phyloP scores from a whole-genome alignment of 2,888 invertebrate species.

The Eupithecia subfuscata region DNA sequence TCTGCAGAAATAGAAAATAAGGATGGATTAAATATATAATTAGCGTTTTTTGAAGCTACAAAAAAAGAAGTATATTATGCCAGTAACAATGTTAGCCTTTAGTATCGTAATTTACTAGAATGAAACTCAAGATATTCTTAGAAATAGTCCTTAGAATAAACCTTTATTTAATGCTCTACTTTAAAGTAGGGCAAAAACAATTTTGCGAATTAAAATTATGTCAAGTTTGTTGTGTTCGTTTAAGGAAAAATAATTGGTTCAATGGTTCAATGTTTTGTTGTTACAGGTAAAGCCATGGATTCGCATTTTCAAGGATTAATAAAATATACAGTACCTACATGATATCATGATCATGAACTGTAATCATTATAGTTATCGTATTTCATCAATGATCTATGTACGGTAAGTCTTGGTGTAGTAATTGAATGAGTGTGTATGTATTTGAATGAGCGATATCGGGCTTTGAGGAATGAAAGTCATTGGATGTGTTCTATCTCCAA shows the following conservation, averaged over 20 bases:
- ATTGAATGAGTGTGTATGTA: too few species aligned
- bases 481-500: too few species aligned
- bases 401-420: not conserved
- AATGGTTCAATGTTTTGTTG: conserved; percentile 28
- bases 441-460: too few species aligned
- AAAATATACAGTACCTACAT: not conserved
- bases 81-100: too few species aligned
- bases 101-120: too few species aligned
- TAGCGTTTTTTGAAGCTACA: too few species aligned
- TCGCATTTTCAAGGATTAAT: not conserved
- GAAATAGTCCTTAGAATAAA: not conserved
- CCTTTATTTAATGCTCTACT: conserved; percentile 41
- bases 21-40: too few species aligned
- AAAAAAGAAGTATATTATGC: too few species aligned
- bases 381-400: too few species aligned
- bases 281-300: conserved; percentile 33
- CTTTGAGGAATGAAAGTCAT: too few species aligned
- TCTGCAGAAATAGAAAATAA: too few species aligned
- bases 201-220: conserved; percentile 34
- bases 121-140: not conserved
- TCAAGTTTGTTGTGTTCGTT: conserved; percentile 31
- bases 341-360: not conserved
- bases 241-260: conserved; percentile 37
- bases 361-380: not conserved
- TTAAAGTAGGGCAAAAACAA: conserved; percentile 49